phyloP scores from a whole-genome alignment of 1,140 invertebrate species.

The Drosophila melanogaster region Release_6_plus_ISO1_MT NT_033777.3:11925501-11926000 shows the following conservation, averaged over 20 bases:
- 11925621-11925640: slow-evolving; percentile 72
- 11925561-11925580: slow-evolving; percentile 20
- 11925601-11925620: slow-evolving; percentile 76
- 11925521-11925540: background rate
- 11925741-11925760: slow-evolving; percentile 82
- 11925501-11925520: background rate
- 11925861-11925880: slow-evolving; percentile 45
- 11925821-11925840: too few species aligned
- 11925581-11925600: slow-evolving; percentile 62
- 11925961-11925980: slow-evolving; percentile 50
- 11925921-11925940: slow-evolving; percentile 82
- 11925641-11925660: slow-evolving; percentile 16
- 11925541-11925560: slow-evolving; percentile 16
- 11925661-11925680: slow-evolving; percentile 1
- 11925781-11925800: slow-evolving; percentile 62
- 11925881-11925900: slow-evolving; percentile 7
- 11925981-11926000: slow-evolving; percentile 39
- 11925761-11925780: slow-evolving; percentile 73
- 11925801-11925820: background rate
- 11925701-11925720: slow-evolving; percentile 25
- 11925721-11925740: slow-evolving; percentile 73
- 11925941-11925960: slow-evolving; percentile 58
- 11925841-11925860: slow-evolving; percentile 25
- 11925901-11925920: slow-evolving; percentile 57
- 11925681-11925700: slow-evolving; percentile 19